Evolutionary conservation across 2,113 vertebrate species (phyloP).

Genomic region (Petromus typicus): DNA sequence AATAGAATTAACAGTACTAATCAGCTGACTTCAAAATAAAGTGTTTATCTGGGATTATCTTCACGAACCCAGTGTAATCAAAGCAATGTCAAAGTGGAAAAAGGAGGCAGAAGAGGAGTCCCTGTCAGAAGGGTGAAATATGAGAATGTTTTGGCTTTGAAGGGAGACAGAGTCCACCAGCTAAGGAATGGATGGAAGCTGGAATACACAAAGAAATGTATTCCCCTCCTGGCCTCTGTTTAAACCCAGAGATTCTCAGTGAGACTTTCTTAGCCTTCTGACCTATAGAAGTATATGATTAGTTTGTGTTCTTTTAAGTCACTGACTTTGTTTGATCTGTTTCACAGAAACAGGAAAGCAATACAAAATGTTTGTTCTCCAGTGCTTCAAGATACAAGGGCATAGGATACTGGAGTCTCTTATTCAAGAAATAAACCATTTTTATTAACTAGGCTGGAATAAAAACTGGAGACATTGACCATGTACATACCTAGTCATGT

Average conservation of each 20-base stretch:
- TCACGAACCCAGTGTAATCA: background rate
- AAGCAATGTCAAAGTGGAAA: background rate
- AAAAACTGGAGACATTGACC: background rate
- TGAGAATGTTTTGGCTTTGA: constrained; percentile 1
- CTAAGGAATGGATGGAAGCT: background rate
- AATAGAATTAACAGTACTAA: constrained; percentile 28
- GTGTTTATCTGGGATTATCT: background rate
- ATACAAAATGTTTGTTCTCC: background rate
- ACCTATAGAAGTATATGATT: background rate
- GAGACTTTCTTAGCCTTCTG: background rate
- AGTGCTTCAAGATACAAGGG: background rate
- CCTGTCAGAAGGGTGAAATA: background rate
- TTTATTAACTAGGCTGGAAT: background rate
- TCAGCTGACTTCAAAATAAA: background rate
- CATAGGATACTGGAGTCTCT: background rate
- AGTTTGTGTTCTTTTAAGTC: background rate
- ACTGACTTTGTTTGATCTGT: background rate
- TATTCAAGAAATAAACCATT: background rate
- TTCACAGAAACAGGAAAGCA: background rate
- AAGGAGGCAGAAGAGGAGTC: background rate
- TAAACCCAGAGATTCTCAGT: background rate
- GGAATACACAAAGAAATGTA: background rate
- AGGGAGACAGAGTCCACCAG: background rate
- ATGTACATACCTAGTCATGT: background rate
- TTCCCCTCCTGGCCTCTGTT: background rate